Base-by-base conservation (phyloP, 2,113 vertebrate genomes). In the Meriones unguiculatus region DNA sequence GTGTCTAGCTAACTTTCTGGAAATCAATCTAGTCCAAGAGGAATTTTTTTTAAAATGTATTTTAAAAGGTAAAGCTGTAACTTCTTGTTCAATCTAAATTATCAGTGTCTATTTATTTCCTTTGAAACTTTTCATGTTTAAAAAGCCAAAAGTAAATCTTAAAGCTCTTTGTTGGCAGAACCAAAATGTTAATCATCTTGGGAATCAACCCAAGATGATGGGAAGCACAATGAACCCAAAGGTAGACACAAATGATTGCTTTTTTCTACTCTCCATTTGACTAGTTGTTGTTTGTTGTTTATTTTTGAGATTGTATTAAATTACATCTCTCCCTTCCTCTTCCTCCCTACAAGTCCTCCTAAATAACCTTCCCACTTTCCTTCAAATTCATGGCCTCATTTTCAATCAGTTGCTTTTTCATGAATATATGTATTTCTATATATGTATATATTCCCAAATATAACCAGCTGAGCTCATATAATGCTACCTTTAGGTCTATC, bases 21-120 rank as follows among this genome's bases (percentile, higher is more conserved):
- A 95, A 95, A 64, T 52, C 65, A 18, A 76, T 80, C 10, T 57
- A 73, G 32, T n/a, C 18, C 6, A 15, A 41, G 18, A 67, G 77
- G 81, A 75, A 94, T 17, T 87, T 4, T 90, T 87, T 65, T n/a
- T 65, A 15, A 57, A 57, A 57, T 72, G 12, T 81, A 41, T 70
- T 70, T 70, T n/a, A 22, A 38, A 82, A 57, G 11, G 1, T 69
- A 72, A 25, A 93, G 46, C 52, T 89, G 82, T 86, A 91, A 91
- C 57, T 96, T 70, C 5, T 95, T 92, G 28, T 65, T 81, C 65
- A 8, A 88, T 67, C 11, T 84, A 85, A 91, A 62, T 22, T n/a
- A 38, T 85, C 35, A 38, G 20, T 24, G 24, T 3, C 77, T 52
- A 80, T 84, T 85, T 15, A 52, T 18, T 92, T 52, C 8, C 22